phyloP scores from a whole-genome alignment of 2,888 invertebrate genomes.

The Melanophora roralis region DNA sequence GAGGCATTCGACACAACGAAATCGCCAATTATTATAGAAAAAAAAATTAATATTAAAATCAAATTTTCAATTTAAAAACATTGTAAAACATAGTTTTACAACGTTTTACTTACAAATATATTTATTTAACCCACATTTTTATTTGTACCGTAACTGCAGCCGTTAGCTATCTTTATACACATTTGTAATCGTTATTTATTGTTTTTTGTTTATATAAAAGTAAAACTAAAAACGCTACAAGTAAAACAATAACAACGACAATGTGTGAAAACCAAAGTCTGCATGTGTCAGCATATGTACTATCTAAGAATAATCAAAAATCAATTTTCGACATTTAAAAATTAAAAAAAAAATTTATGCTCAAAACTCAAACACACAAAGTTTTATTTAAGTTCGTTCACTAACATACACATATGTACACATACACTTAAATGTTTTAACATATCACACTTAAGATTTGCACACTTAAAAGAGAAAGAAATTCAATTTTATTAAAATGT shows the following conservation, averaged over 20 bases:
- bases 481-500: conserved; percentile 31
- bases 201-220: conserved; percentile 1
- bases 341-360: conserved; percentile 42
- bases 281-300: conserved; percentile 29
- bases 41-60: too few relatives aligned
- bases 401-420: not conserved
- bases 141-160: too few relatives aligned
- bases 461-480: not conserved
- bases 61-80: too few relatives aligned
- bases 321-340: conserved; percentile 46
- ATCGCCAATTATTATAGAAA: too few relatives aligned
- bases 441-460: not conserved
- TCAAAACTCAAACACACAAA: conserved; percentile 47
- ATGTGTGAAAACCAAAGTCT: not conserved
- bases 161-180: too few relatives aligned
- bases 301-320: too few relatives aligned
- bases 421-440: not conserved
- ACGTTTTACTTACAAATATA: too few relatives aligned
- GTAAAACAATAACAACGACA: not conserved
- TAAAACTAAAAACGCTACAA: not conserved
- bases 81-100: too few relatives aligned
- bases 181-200: too few relatives aligned
- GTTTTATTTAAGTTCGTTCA: conserved; percentile 13
- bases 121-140: too few relatives aligned
- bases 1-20: too few relatives aligned